Evolutionary conservation across 2,113 vertebrate species (phyloP), one percentile per base, ranked within the genome.

Genomic region (Psilopsiagon aurifrons): DNA sequence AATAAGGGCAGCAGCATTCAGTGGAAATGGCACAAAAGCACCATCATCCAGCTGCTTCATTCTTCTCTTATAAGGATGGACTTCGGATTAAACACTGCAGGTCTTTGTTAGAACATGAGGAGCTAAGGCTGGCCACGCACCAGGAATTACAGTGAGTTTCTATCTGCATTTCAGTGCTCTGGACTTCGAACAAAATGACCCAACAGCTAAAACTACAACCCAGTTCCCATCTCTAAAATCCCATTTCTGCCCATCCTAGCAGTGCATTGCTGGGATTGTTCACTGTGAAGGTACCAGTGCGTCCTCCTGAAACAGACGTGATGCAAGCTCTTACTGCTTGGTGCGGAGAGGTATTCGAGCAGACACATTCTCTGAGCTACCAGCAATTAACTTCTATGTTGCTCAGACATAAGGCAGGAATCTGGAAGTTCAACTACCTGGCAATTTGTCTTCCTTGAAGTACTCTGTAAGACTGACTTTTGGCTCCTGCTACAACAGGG

Each of bases 181-280:
- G 68, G 68, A 86, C 86, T 88, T 86, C 16, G 90, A 86, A 83
- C 64, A 94, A 95, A 94, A 59, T 89, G 80, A 89, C 67, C 74
- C 73, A 93, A 95, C 17, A 88, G 64, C 83, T 93, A 83, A 93
- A 94, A 95, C 95, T 76, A 94, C 63, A 74, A 39, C 14, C 57
- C 60, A 51, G 47, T 41, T 90, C 60, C 28, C 35, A 37, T 46
- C 79, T 95, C 79, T 90, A 59, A 76, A 79, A 64, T 51, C 10
- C 64, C 43, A 27, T 86, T 93, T 95, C 85, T 92, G 74, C 31
- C 46, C 25, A 69, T 44, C 59, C 63, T 71, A 78, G n/a, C 43
- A 64, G 43, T 54, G 70, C 80, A 43, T 24, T 78, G 78, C 24
- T 11, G 8, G 60, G 77, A 55, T 31, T 75, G 68, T 44, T 92